These are phyloP conservation scores for Meta bourneti DNA, from an alignment of 2,888 invertebrate genomes.

Conservation along the genomic window DNA sequence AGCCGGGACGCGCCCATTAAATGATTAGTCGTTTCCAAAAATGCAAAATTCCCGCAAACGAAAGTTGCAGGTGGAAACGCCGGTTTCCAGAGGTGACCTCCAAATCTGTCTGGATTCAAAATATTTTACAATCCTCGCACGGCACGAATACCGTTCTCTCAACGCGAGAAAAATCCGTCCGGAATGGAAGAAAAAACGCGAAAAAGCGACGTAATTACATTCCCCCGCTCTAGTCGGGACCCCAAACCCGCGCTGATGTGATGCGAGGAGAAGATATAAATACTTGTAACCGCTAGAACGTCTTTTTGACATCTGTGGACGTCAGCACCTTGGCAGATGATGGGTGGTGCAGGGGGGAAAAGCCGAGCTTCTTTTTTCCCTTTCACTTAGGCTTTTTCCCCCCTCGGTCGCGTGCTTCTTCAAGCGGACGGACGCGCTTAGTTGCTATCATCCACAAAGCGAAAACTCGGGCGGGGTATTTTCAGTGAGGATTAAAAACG, in stretches of 20 bases:
- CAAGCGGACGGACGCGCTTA: conserved; percentile 57
- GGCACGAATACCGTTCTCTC: conserved; percentile 39
- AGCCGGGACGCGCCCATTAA: not conserved
- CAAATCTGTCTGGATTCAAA: conserved; percentile 19
- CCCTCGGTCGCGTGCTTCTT: conserved; percentile 24
- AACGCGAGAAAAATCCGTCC: conserved; percentile 33
- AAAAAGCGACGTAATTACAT: conserved; percentile 64
- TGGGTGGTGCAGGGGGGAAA: conserved; percentile 53
- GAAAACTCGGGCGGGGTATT: conserved; percentile 47
- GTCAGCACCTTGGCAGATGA: conserved; percentile 73
- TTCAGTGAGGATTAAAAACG: conserved; percentile 44
- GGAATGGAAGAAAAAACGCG: conserved; percentile 26
- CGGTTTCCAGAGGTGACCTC: conserved; percentile 39
- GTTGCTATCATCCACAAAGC: conserved; percentile 51
- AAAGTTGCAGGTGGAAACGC: not conserved
- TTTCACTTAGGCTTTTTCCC: conserved; percentile 6
- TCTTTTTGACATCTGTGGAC: conserved; percentile 70
- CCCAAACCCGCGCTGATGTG: conserved; percentile 21
- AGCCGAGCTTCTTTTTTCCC: conserved; percentile 10
- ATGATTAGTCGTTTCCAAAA: not conserved
- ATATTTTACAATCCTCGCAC: conserved; percentile 48
- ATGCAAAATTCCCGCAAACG: no score
- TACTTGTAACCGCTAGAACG: conserved; percentile 50
- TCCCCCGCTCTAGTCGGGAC: conserved; percentile 30
- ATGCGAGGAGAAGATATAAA: conserved; percentile 62